Base-by-base conservation (phyloP, 2,888 invertebrate genomes). In the Stenchaetothrips biformis region DNA sequence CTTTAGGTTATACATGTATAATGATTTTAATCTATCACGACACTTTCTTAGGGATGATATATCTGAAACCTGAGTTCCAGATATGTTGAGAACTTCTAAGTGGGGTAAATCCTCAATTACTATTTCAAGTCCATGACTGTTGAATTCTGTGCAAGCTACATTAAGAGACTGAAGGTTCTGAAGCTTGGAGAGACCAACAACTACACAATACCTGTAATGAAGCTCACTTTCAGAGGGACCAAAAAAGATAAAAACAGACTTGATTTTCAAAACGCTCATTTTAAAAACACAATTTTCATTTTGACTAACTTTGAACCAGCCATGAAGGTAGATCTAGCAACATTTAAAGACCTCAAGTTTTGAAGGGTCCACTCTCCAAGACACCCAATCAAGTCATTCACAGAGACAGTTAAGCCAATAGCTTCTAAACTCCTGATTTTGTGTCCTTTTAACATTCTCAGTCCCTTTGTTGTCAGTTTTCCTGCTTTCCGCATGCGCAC, bases 131-230 rank as follows among this genome's bases (percentile, higher is more conserved):
- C 90, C 90, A 83, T 90, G 90, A 82, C 89, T 89, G 85, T 91
- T 92, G 84, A 93, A 90, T 84, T 92, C 92, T n/a, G 92, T 92
- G 83, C 90, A 88, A 81, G 92, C 90, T 6, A 92, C 90, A 86
- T 92, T 92, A 78, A 93, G 86, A 80, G 87, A 87, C 82, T 88
- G 89, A 80, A 93, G 86, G 82, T 89, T 90, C 82, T 89, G 89
- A 67, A 93, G 87, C 84, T 90, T 90, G 48, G 91, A 89, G 83
- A 92, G 87, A 77, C 91, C 89, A 78, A 91, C 89, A 81, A 90
- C 88, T 53, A 90, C 89, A 84, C 90, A 89, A 83, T 89, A 89
- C 84, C 89, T 90, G 82, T 78, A 84, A 78, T 48, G 84, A 81
- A 82, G 78, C 78, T 80, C 18, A 59, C 59, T 62, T 78, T 80